Evolutionary conservation across 2,797 vertebrate species (phyloP).

Genomic region (Manis pentadactyla): DNA sequence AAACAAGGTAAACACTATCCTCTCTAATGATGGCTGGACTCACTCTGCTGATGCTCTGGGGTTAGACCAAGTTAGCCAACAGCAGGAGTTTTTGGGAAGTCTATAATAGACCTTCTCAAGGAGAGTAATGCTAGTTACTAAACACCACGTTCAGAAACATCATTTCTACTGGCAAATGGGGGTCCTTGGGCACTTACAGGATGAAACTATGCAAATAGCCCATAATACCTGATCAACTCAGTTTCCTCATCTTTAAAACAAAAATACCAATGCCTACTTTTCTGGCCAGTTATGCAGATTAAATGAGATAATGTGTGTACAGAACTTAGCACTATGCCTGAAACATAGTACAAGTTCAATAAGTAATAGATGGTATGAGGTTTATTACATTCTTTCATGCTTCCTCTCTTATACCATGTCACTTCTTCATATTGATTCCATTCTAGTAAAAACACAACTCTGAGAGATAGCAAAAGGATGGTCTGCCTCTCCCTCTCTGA

Average conservation of each 20-base stretch:
- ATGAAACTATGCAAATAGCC: background rate
- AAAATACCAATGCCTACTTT: background rate
- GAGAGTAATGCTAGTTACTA: slow-evolving; percentile 37
- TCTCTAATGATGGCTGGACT: background rate
- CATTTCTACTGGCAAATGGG: background rate
- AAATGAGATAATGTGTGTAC: background rate
- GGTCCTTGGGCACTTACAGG: background rate
- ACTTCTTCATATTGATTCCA: background rate
- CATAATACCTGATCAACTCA: background rate
- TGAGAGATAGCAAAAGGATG: background rate
- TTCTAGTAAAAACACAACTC: background rate
- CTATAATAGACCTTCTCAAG: background rate
- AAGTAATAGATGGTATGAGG: background rate
- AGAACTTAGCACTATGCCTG: background rate
- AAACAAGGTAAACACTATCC: background rate
- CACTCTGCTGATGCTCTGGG: background rate
- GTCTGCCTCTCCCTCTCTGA: background rate
- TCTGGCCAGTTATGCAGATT: background rate
- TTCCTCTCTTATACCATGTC: background rate
- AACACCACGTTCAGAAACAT: slow-evolving; percentile 38
- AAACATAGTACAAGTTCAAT: background rate
- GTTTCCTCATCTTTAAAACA: background rate
- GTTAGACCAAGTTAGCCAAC: background rate
- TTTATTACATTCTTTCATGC: background rate
- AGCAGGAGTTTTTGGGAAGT: slow-evolving; percentile 1